Conservation (phyloP, 2,797 vertebrate species). For the Apogon hyalosoma region DNA sequence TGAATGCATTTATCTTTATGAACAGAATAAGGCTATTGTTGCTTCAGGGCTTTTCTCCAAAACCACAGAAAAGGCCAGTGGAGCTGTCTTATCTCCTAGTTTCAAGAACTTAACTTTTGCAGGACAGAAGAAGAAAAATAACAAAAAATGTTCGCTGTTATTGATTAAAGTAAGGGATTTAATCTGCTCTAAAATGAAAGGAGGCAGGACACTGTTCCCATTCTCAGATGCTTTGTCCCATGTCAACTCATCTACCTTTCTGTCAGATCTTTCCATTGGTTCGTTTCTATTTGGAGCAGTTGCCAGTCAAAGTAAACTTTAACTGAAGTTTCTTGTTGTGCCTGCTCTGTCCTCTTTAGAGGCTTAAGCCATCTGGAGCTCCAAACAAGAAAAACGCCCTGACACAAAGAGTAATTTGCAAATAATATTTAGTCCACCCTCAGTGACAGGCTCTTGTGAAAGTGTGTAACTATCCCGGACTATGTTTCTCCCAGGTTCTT, state of each 20-base stretch:
- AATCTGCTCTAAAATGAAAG: too few relatives aligned
- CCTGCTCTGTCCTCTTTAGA: constrained; percentile 12
- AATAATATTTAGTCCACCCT: constrained; percentile 22
- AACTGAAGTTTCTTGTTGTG: constrained; percentile 2
- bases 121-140: background rate
- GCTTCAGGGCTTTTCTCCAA: constrained; percentile 16
- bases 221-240: too few relatives aligned
- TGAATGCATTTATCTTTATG: constrained; percentile 53
- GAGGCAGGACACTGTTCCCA: too few relatives aligned
- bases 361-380: constrained; percentile 29
- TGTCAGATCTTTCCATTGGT: constrained; percentile 10
- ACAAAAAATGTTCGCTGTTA: background rate
- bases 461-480: constrained; percentile 29
- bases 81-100: background rate
- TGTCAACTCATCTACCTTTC: background rate
- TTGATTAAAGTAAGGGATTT: too few relatives aligned
- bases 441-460: constrained; percentile 30
- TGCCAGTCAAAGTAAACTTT: constrained; percentile 8
- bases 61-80: constrained; percentile 28
- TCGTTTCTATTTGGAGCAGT: constrained; percentile 6
- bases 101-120: background rate
- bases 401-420: constrained; percentile 24
- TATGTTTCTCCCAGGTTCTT: constrained; percentile 40
- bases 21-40: constrained; percentile 57
- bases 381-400: constrained; percentile 4